Percentiles rank a stretch among this genome's conserved stretches.
These are phyloP conservation scores for Apteryx owenii DNA, from an alignment of 2,113 vertebrate genomes.

Conservation along the genomic window DNA sequence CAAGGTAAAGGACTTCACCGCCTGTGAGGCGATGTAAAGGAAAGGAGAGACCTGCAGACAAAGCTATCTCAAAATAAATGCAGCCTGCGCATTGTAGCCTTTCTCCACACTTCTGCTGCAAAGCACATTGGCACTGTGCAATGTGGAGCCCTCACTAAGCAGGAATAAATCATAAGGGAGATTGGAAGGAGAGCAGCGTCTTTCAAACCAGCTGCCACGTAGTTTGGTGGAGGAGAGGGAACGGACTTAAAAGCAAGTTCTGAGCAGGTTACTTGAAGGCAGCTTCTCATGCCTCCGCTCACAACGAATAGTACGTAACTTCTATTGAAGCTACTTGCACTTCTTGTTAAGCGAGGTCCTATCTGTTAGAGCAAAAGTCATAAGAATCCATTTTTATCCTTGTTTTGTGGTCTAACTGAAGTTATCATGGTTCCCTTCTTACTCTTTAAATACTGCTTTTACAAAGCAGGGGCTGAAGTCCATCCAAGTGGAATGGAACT, in stretches of 20 bases:
- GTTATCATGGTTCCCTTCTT: not conserved
- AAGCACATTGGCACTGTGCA: not conserved
- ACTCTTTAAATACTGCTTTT: not conserved
- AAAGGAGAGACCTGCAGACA: slow-evolving; percentile 7
- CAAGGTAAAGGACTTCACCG: not conserved
- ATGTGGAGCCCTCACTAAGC: fast-evolving
- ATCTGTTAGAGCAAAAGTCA: not conserved
- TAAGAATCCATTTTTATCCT: not conserved
- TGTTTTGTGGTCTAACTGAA: not conserved
- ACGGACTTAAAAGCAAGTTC: not conserved
- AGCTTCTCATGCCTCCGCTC: not conserved
- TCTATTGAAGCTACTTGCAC: not conserved
- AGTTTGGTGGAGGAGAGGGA: not conserved
- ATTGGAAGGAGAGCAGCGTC: fast-evolving
- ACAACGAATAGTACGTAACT: not conserved
- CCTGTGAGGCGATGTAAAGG: not conserved
- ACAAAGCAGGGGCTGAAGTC: not conserved
- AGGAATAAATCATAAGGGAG: not conserved
- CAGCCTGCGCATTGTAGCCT: not conserved
- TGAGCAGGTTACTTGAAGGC: not conserved
- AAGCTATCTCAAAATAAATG: slow-evolving; percentile 37
- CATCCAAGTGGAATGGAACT: not conserved
- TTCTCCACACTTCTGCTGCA: not conserved
- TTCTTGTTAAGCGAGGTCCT: not conserved
- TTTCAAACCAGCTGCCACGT: not conserved